These are phyloP conservation scores for Microcebus jonahi DNA, from an alignment of 2,113 vertebrate species.

Conservation along the genomic window DNA sequence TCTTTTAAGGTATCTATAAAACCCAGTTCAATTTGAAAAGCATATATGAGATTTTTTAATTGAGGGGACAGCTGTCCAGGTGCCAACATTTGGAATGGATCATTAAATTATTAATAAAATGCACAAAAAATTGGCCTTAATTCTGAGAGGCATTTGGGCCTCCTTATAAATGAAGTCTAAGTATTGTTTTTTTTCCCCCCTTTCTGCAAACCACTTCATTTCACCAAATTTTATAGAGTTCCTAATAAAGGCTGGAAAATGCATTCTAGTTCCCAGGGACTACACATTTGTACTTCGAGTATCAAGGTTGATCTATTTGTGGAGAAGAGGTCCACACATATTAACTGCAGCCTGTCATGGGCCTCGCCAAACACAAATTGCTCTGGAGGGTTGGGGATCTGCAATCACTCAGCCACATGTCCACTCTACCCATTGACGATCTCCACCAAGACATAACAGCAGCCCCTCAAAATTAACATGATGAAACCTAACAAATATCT, in stretches of 20 bases:
- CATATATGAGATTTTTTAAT: neutral
- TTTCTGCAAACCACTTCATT: neutral
- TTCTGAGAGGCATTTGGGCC: constrained; percentile 35
- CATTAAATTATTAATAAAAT: constrained; percentile 56
- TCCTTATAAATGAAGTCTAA: constrained; percentile 31
- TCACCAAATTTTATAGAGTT: neutral
- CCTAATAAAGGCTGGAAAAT: neutral
- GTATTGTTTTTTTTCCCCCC: neutral
- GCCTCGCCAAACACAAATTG: neutral
- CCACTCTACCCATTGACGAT: neutral
- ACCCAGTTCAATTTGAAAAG: constrained; percentile 31
- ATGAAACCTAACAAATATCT: neutral
- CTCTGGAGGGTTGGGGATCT: neutral
- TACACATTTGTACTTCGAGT: neutral
- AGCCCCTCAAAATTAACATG: neutral
- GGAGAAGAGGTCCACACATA: neutral
- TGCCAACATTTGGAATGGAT: constrained; percentile 42
- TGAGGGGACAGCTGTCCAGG: constrained; percentile 13
- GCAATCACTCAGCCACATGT: neutral
- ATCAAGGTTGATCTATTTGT: neutral
- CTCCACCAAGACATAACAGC: neutral
- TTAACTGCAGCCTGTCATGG: neutral
- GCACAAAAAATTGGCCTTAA: constrained; percentile 55
- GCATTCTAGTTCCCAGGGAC: neutral
- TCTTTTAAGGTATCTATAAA: neutral